phyloP scores from a whole-genome alignment of 1,140 invertebrate genomes.

The Drosophila lini region DNA sequence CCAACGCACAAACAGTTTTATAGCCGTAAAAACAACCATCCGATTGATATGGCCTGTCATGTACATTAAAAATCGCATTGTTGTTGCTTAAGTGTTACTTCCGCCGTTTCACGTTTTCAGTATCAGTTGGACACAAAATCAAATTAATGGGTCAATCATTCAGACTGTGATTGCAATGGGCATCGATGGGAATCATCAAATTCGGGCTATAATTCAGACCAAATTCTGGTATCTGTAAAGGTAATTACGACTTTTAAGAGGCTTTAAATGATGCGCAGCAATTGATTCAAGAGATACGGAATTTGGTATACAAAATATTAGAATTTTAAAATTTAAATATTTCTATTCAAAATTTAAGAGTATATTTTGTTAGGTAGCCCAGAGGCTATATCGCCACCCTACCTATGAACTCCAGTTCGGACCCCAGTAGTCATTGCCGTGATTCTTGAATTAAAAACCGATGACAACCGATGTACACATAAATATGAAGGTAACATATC shows the following conservation, averaged over 20 bases:
- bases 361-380: too few relatives aligned
- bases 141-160: slow-evolving; percentile 11
- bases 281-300: not conserved
- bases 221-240: not conserved
- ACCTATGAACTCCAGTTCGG: too few relatives aligned
- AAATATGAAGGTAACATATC: too few relatives aligned
- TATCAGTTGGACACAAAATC: slow-evolving; percentile 17
- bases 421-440: too few relatives aligned
- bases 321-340: not conserved
- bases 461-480: too few relatives aligned
- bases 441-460: too few relatives aligned
- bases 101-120: slow-evolving; percentile 14
- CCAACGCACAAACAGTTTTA: not conserved
- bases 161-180: not conserved
- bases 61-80: slow-evolving; percentile 1
- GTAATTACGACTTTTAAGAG: not conserved
- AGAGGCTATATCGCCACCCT: too few relatives aligned
- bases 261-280: not conserved
- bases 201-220: not conserved
- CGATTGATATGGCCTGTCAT: not conserved
- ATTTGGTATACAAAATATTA: not conserved
- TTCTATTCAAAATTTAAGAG: too few relatives aligned
- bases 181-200: not conserved
- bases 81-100: slow-evolving; percentile 10
- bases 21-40: slow-evolving; percentile 2